phyloP scores from a whole-genome alignment of 2,797 vertebrate genomes.

The Leuciscus waleckii region DNA sequence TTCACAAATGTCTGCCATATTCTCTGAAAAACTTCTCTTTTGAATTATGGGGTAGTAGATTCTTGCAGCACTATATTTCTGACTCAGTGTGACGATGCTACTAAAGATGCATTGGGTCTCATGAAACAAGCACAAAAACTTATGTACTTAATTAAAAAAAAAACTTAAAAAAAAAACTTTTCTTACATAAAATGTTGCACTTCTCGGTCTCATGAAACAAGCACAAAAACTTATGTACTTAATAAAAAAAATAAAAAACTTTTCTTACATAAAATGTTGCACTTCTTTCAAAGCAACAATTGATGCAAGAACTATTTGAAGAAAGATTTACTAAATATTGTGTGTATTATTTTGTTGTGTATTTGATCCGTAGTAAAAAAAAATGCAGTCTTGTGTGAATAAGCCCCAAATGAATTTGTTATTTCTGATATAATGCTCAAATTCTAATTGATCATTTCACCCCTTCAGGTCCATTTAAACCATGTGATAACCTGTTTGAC shows the following conservation, averaged over 20 bases:
- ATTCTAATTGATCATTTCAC: neutral
- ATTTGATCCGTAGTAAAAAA: neutral
- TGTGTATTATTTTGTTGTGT: neutral
- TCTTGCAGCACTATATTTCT: neutral
- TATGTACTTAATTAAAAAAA: neutral
- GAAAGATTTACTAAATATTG: neutral
- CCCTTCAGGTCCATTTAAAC: conserved; percentile 90
- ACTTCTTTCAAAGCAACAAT: neutral
- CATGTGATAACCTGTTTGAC: conserved; percentile 91
- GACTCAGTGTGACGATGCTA: neutral
- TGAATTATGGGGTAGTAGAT: neutral
- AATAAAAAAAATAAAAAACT: neutral
- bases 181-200: neutral
- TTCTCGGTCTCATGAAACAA: neutral
- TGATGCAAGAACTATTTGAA: neutral
- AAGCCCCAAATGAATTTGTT: neutral
- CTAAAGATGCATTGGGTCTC: neutral
- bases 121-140: neutral
- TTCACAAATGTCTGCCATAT: neutral
- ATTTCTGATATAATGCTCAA: neutral
- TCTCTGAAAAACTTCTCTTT: neutral
- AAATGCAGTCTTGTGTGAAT: conserved; percentile 7
- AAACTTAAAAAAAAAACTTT: neutral
- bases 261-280: neutral
- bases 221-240: neutral